A percentile compares a stretch with the other conserved stretches of the same genome.
phyloP scores from a whole-genome alignment of 2,888 invertebrate genomes.

The Periphyllus acericola region DNA sequence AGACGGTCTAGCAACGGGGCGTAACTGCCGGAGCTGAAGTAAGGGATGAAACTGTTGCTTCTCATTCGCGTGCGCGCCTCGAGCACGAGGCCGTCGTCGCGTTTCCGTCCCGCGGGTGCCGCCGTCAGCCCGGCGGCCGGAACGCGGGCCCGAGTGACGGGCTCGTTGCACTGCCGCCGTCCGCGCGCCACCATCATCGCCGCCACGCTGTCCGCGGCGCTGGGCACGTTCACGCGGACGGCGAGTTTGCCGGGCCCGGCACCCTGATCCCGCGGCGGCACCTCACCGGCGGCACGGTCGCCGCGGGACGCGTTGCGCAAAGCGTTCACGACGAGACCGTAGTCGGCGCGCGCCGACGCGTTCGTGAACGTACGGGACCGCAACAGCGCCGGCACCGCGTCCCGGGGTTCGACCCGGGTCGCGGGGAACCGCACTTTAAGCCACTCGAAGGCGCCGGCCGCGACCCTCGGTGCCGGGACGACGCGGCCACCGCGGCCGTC shows the following conservation, averaged over 20 bases:
- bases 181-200: not conserved
- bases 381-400: not conserved
- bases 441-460: not conserved
- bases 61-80: not conserved
- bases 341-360: not conserved
- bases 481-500: not conserved
- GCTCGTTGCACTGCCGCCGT: not conserved
- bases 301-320: not conserved
- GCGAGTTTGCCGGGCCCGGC: not conserved
- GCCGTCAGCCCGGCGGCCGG: too few relatives aligned
- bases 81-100: not conserved
- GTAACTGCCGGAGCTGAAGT: not conserved
- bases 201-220: not conserved
- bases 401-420: not conserved
- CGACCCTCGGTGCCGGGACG: too few relatives aligned
- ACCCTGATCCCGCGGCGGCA: not conserved
- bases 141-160: not conserved
- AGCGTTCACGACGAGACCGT: not conserved
- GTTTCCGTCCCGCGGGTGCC: not conserved
- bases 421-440: not conserved
- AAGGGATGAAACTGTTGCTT: not conserved
- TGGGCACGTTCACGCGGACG: not conserved
- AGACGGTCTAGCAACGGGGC: not conserved
- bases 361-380: not conserved
- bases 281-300: not conserved